phyloP scores from a whole-genome alignment of 2,797 vertebrate genomes.

The Gallinago stenura region DNA sequence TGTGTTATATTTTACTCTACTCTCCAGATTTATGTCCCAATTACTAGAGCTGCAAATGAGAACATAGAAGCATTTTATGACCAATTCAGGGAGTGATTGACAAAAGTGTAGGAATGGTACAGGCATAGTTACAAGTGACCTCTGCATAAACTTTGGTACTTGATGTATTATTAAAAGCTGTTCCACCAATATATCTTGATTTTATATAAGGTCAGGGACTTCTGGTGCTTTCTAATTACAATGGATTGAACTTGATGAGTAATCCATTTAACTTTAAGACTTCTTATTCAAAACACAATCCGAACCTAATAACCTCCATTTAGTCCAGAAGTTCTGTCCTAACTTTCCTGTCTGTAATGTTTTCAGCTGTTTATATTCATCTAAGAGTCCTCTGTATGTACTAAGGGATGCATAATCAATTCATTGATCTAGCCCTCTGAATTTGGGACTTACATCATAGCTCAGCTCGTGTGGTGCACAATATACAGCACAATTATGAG shows the following conservation, averaged over 20 bases:
- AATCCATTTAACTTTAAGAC: conserved; percentile 11
- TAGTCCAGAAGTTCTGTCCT: not conserved
- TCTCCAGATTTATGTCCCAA: not conserved
- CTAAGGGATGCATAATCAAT: not conserved
- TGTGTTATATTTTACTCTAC: conserved; percentile 6
- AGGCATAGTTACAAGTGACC: not conserved
- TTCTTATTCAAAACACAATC: not conserved
- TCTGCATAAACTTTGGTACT: not conserved
- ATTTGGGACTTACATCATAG: not conserved
- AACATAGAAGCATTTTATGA: not conserved
- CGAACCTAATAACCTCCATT: not conserved
- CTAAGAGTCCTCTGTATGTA: not conserved
- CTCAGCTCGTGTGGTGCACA: not conserved
- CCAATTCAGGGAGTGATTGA: not conserved
- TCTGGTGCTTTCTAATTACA: not conserved
- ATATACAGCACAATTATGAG: not conserved
- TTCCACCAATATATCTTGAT: not conserved
- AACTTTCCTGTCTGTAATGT: not conserved
- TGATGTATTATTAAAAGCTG: conserved; percentile 18
- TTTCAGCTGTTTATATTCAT: not conserved
- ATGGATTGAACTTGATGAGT: not conserved
- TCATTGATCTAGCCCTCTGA: not conserved
- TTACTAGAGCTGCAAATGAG: not conserved
- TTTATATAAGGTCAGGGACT: not conserved
- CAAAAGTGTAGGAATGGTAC: not conserved